phyloP scores from a whole-genome alignment of 1,140 invertebrate species.

The Zaprionus africanus region DNA sequence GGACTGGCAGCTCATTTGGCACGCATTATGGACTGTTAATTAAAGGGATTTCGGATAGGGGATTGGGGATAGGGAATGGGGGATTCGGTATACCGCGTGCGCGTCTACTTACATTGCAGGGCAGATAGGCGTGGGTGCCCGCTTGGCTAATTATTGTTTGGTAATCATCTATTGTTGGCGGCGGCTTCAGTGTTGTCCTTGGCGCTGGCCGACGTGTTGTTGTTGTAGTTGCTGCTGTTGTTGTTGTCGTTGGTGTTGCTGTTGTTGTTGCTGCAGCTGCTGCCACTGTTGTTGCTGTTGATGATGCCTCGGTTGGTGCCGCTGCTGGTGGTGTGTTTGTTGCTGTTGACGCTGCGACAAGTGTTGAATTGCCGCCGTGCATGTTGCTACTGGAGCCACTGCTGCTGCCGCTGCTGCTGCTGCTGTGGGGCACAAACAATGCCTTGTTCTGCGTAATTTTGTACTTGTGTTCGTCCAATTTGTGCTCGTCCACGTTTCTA shows the following conservation, averaged over 20 bases:
- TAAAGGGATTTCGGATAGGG: conserved; percentile 37
- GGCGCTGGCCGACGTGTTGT: conserved; percentile 64
- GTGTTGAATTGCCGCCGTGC: conserved; percentile 24
- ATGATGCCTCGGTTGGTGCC: neutral
- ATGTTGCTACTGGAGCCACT: conserved; percentile 4
- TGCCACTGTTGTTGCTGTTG: neutral
- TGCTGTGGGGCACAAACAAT: conserved; percentile 32
- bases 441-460: conserved; percentile 63
- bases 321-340: conserved; percentile 1
- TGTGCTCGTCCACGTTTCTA: conserved; percentile 69
- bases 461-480: conserved; percentile 55
- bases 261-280: conserved; percentile 18
- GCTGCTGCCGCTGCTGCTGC: conserved; percentile 7
- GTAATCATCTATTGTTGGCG: conserved; percentile 82
- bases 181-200: conserved; percentile 75
- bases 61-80: neutral
- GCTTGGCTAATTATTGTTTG: conserved; percentile 93
- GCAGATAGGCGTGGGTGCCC: conserved; percentile 93
- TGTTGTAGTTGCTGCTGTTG: conserved; percentile 46
- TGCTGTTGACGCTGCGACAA: neutral
- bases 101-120: conserved; percentile 89
- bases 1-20: conserved; percentile 27
- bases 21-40: conserved; percentile 50
- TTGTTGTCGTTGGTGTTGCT: conserved; percentile 25
- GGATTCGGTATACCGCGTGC: neutral